These are phyloP conservation scores for Acanthaster planci DNA, from an alignment of 35 echinoderm and acorn worm genomes.

Conservation along the genomic window DNA sequence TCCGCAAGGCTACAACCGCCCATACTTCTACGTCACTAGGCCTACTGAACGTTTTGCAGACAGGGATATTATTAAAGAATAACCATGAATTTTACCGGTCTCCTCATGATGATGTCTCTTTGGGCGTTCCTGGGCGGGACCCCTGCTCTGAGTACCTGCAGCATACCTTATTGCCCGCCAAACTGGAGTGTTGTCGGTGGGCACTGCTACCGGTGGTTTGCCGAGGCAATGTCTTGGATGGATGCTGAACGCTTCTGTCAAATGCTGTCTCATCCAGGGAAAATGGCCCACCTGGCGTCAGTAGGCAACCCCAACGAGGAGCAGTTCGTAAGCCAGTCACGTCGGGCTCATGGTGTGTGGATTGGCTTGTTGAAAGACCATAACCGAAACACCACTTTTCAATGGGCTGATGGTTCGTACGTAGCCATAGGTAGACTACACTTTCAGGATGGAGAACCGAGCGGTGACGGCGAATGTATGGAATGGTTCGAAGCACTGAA, in stretches of 20 bases:
- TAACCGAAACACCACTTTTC: neutral
- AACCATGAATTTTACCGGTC: no score
- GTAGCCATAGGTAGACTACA: neutral
- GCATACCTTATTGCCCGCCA: constrained; percentile 11
- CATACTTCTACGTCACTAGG: no score
- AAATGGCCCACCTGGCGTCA: constrained; percentile 19
- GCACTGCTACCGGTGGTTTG: constrained; percentile 23
- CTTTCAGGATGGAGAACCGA: no score
- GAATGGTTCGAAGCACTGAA: no score
- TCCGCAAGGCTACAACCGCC: no score
- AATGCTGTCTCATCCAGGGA: constrained; percentile 7
- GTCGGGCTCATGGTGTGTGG: neutral
- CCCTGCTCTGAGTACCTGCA: neutral
- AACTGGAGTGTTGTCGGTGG: neutral
- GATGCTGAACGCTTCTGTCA: constrained; percentile 27
- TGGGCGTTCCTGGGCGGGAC: no score
- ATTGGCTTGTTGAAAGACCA: neutral
- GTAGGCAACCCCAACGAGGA: neutral
- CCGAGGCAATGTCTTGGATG: neutral
- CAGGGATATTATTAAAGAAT: no score
- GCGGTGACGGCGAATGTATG: no score
- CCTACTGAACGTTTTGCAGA: no score
- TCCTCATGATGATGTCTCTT: no score
- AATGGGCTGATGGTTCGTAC: neutral
- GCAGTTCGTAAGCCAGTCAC: neutral